phyloP scores from a whole-genome alignment of 2,797 vertebrate genomes.

The Cheirogaleus major region DNA sequence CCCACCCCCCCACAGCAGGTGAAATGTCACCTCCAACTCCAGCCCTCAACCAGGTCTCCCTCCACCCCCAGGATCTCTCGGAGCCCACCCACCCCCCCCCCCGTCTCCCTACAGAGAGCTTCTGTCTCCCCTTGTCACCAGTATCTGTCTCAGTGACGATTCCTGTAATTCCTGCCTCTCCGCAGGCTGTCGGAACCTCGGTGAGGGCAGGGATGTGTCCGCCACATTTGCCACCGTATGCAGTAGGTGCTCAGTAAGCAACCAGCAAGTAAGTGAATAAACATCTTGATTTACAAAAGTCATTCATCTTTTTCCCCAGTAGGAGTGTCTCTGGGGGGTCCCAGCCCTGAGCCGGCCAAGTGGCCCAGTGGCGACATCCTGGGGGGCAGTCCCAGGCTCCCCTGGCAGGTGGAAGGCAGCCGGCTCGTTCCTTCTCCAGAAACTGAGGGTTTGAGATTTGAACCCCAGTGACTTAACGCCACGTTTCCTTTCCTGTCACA shows the following conservation, averaged over 20 bases:
- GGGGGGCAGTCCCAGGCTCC: not conserved
- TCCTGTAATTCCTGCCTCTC: not conserved
- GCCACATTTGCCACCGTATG: not conserved
- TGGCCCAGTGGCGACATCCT: not conserved
- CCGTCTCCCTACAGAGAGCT: not conserved
- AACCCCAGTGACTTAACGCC: constrained; percentile 64
- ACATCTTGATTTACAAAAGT: not conserved
- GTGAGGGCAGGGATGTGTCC: not conserved
- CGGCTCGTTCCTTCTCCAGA: constrained; percentile 34
- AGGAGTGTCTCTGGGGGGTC: not conserved
- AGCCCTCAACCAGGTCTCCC: not conserved
- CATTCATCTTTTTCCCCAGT: not conserved
- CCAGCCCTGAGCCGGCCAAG: not conserved
- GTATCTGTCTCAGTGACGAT: not conserved
- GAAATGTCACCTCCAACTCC: not conserved
- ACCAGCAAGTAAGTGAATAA: not conserved
- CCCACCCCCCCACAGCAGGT: not conserved
- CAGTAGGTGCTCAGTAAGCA: not conserved
- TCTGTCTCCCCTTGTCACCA: not conserved
- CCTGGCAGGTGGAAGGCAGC: constrained; percentile 66
- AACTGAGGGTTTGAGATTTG: constrained; percentile 73
- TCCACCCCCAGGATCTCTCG: not conserved
- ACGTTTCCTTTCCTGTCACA: constrained; percentile 41
- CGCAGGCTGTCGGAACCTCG: not conserved
- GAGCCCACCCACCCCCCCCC: not conserved